A percentile compares a stretch with the other conserved stretches of the same genome.
Conservation (phyloP, 1,140 invertebrate genomes). For the Rhyzopertha dominica region DNA sequence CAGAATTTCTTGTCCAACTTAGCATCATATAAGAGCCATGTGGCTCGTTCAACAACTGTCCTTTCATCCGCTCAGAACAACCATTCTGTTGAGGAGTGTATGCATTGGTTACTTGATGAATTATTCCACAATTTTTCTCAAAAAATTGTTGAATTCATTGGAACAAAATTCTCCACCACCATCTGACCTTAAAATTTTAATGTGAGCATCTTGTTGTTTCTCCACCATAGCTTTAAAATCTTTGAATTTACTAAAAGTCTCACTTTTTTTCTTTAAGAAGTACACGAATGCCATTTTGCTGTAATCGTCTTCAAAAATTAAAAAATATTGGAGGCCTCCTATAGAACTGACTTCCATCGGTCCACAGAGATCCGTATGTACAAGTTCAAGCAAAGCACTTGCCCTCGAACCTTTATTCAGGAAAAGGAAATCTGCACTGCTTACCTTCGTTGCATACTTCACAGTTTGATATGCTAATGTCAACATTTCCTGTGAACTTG, state of each 20-base stretch:
- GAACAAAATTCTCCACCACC: constrained; percentile 18
- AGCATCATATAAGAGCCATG: constrained; percentile 38
- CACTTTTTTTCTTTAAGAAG: too few relatives aligned
- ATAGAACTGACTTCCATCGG: too few relatives aligned
- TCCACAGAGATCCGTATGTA: constrained; percentile 42
- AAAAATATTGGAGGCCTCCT: too few relatives aligned
- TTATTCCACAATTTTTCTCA: constrained; percentile 9
- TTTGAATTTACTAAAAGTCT: too few relatives aligned
- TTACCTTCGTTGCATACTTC: constrained; percentile 1
- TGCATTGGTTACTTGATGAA: constrained; percentile 19
- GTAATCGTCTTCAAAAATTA: too few relatives aligned
- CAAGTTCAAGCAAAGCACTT: constrained; percentile 3
- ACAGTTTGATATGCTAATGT: too few relatives aligned
- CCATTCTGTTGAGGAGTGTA: constrained; percentile 42
- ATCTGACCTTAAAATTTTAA: too few relatives aligned
- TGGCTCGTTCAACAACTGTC: constrained; percentile 25
- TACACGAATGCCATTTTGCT: too few relatives aligned
- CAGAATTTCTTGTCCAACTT: constrained; percentile 42
- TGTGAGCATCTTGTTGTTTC: too few relatives aligned
- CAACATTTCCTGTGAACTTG: too few relatives aligned
- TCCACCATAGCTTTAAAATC: too few relatives aligned
- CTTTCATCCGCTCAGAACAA: constrained; percentile 33
- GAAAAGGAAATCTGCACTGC: constrained; percentile 1
- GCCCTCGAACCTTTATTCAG: background rate
- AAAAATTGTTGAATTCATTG: constrained; percentile 14